Percentiles rank a stretch among this genome's conserved stretches.
These are phyloP conservation scores for Tapirus indicus DNA, from an alignment of 2,797 vertebrate species.

Conservation along the genomic window DNA sequence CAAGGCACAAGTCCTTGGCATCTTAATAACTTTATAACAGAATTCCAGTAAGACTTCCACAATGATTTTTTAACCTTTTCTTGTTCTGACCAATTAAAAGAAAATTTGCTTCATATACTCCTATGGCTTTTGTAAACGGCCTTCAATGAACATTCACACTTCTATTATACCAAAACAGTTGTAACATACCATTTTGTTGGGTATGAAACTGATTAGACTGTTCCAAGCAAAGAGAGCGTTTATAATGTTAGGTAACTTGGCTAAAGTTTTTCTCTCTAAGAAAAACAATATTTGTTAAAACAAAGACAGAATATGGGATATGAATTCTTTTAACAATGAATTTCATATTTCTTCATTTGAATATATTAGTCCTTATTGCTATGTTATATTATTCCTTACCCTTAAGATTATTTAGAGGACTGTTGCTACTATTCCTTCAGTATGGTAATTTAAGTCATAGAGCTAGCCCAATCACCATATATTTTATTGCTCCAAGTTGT, in stretches of 20 bases:
- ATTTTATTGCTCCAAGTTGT: constrained; percentile 65
- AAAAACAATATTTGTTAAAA: constrained; percentile 78
- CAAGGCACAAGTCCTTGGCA: constrained; percentile 82
- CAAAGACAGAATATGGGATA: constrained; percentile 61
- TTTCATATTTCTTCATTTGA: constrained; percentile 75
- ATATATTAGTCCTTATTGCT: constrained; percentile 59
- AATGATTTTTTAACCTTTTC: constrained; percentile 68
- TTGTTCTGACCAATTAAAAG: constrained; percentile 72
- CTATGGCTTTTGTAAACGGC: constrained; percentile 56
- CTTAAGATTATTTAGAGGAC: constrained; percentile 80
- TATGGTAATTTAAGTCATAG: neutral
- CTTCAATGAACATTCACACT: constrained; percentile 63
- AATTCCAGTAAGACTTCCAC: constrained; percentile 77
- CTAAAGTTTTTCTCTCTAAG: constrained; percentile 72
- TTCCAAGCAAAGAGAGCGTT: constrained; percentile 66
- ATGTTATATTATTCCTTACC: constrained; percentile 73
- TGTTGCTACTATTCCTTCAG: neutral
- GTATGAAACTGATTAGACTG: neutral
- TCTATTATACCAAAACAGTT: constrained; percentile 16
- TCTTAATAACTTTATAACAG: constrained; percentile 79
- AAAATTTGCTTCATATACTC: constrained; percentile 61
- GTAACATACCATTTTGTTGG: constrained; percentile 60
- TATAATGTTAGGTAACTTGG: constrained; percentile 79
- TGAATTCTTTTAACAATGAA: constrained; percentile 78
- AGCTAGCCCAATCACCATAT: neutral